These are phyloP conservation scores for Eustalomyia histrio DNA, from an alignment of 2,888 invertebrate species.

Conservation along the genomic window DNA sequence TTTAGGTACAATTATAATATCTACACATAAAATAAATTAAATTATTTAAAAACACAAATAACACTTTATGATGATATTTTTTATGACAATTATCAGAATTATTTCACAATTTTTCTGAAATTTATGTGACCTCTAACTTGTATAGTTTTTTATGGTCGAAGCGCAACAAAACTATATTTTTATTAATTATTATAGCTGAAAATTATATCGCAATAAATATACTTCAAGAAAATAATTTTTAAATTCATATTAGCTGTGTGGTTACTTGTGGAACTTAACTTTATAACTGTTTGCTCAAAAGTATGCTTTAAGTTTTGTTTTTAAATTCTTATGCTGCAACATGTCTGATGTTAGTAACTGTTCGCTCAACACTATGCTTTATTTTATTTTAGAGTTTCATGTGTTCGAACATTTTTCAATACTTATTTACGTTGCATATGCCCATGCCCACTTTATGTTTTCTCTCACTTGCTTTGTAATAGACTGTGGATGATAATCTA, in stretches of 20 bases:
- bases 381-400: background rate
- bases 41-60: background rate
- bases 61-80: background rate
- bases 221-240: too few species aligned
- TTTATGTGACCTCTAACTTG: too few species aligned
- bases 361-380: conserved; percentile 38
- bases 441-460: conserved; percentile 11
- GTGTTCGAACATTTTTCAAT: conserved; percentile 14
- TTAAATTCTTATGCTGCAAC: background rate
- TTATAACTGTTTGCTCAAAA: background rate
- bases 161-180: too few species aligned
- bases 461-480: conserved; percentile 37
- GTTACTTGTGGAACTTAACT: background rate
- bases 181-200: too few species aligned
- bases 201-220: too few species aligned
- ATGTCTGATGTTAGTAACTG: conserved; percentile 7
- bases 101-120: too few species aligned
- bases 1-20: background rate
- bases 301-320: background rate
- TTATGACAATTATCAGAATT: too few species aligned
- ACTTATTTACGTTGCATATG: conserved; percentile 14
- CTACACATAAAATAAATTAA: conserved; percentile 6
- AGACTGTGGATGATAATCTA: conserved; percentile 32
- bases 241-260: background rate
- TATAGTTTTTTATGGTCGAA: too few species aligned